A percentile compares a stretch with the other conserved stretches of the same genome.
These are phyloP conservation scores for Papilio dardanus DNA, from an alignment of 1,140 invertebrate genomes.

Conservation along the genomic window DNA sequence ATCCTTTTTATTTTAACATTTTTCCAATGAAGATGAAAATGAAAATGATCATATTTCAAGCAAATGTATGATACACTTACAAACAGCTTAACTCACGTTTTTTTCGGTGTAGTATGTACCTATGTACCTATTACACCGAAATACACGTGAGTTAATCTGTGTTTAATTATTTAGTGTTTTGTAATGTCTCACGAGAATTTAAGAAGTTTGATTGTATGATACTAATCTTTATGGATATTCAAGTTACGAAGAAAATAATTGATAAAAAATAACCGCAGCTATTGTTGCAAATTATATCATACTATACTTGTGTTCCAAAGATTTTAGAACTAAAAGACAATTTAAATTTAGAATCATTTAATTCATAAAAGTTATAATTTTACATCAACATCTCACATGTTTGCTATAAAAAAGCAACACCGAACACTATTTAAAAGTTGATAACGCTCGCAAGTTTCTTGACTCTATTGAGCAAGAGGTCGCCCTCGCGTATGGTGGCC, in stretches of 20 bases:
- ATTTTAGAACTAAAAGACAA: background rate
- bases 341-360: background rate
- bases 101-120: too few species aligned
- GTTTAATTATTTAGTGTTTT: too few species aligned
- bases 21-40: background rate
- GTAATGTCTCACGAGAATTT: too few species aligned
- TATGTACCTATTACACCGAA: too few species aligned
- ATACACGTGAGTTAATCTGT: too few species aligned
- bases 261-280: too few species aligned
- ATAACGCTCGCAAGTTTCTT: slow-evolving; percentile 99
- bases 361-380: slow-evolving; percentile 2
- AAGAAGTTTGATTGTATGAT: too few species aligned
- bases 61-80: too few species aligned
- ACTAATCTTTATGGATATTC: too few species aligned
- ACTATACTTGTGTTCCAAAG: background rate
- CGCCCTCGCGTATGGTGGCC: slow-evolving; percentile 98
- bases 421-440: slow-evolving; percentile 91
- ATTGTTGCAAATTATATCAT: background rate
- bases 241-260: too few species aligned
- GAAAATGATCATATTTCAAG: too few species aligned
- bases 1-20: slow-evolving; percentile 52
- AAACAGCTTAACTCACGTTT: too few species aligned
- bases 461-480: slow-evolving; percentile 97
- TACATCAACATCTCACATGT: background rate
- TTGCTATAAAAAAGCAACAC: background rate